Conservation (phyloP, 2,113 vertebrate genomes). For the Propithecus coquereli region DNA sequence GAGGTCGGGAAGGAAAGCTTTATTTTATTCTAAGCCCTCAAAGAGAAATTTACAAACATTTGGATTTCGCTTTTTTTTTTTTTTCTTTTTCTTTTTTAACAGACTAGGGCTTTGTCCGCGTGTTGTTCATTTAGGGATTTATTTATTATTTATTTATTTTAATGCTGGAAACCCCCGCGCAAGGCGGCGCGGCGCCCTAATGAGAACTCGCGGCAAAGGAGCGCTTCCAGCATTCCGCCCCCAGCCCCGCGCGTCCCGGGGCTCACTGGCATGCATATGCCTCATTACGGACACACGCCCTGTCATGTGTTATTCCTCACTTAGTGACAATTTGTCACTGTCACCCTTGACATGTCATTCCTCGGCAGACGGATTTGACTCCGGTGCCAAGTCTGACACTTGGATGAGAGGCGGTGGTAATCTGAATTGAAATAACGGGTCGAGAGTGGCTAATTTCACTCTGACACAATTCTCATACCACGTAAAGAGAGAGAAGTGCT, state of each 20-base stretch:
- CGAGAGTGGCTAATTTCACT: slow-evolving; percentile 82
- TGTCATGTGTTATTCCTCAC: slow-evolving; percentile 86
- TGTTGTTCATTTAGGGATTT: slow-evolving; percentile 68
- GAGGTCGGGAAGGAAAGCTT: neutral
- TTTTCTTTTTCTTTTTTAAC: neutral
- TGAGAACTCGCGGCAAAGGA: slow-evolving; percentile 72
- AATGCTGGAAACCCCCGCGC: slow-evolving; percentile 71
- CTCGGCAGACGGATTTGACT: slow-evolving; percentile 82
- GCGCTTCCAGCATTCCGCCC: slow-evolving; percentile 75
- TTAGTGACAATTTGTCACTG: slow-evolving; percentile 92
- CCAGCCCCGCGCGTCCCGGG: slow-evolving; percentile 73
- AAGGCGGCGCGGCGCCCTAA: slow-evolving; percentile 74
- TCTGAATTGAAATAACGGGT: slow-evolving; percentile 82
- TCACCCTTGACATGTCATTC: slow-evolving; percentile 86
- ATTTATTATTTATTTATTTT: slow-evolving; percentile 73
- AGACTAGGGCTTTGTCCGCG: neutral
- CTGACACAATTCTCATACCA: slow-evolving; percentile 75
- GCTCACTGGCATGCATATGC: slow-evolving; percentile 75
- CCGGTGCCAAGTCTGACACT: slow-evolving; percentile 80
- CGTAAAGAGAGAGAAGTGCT: slow-evolving; percentile 71
- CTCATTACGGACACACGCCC: slow-evolving; percentile 84
- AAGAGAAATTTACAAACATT: neutral
- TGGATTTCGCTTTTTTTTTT: neutral
- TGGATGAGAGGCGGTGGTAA: slow-evolving; percentile 83
- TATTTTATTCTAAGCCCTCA: neutral